Conservation (phyloP, 1,140 invertebrate genomes). For the Drosophila sechellia region DNA sequence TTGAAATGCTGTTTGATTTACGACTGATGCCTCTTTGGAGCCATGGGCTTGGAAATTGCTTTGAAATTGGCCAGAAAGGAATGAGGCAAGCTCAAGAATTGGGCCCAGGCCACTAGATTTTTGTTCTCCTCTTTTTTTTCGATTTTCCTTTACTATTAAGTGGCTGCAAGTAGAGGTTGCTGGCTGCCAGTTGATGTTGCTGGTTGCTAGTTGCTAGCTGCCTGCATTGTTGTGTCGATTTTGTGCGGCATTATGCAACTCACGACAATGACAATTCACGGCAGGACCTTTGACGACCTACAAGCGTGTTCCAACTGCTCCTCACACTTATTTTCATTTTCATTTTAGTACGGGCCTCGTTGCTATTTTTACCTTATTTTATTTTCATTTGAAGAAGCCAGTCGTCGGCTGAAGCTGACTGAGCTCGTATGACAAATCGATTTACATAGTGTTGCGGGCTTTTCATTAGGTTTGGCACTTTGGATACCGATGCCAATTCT, state of each 20-base stretch:
- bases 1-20: constrained; percentile 83
- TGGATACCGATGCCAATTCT: constrained; percentile 12
- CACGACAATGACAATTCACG: constrained; percentile 84
- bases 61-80: constrained; percentile 74
- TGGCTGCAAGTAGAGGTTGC: constrained; percentile 32
- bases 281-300: constrained; percentile 84
- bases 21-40: constrained; percentile 61
- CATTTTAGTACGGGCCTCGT: neutral
- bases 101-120: constrained; percentile 44
- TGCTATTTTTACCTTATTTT: constrained; percentile 25
- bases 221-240: constrained; percentile 71
- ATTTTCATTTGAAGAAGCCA: constrained; percentile 27
- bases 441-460: constrained; percentile 64
- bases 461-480: constrained; percentile 70
- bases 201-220: constrained; percentile 10
- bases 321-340: constrained; percentile 53
- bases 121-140: constrained; percentile 3
- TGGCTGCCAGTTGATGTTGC: constrained; percentile 23
- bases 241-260: constrained; percentile 83
- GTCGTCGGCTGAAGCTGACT: neutral
- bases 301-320: constrained; percentile 77
- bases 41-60: constrained; percentile 64
- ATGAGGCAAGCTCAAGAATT: constrained; percentile 71
- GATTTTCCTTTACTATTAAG: constrained; percentile 19
- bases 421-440: constrained; percentile 78